Evolutionary conservation across 2,113 vertebrate species (phyloP), one percentile per base, ranked within the genome.

Genomic region (Aleadryas rufinucha): DNA sequence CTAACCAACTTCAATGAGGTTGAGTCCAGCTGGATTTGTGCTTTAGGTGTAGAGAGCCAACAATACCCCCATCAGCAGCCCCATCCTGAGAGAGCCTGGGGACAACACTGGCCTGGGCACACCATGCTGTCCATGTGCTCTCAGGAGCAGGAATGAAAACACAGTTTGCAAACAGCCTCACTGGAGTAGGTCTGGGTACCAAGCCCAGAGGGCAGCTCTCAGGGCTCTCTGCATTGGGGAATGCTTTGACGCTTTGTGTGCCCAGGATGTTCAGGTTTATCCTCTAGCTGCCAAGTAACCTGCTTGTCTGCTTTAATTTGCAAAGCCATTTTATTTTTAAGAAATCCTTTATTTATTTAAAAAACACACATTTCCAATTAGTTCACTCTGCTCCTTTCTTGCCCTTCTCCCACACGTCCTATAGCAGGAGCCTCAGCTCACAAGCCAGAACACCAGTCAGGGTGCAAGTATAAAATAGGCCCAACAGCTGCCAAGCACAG

Each of bases 1-100:
- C 47, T 45, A 52, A 39, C 37, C 0, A 2, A 12, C 60, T 95
- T 84, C 89, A 65, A 0, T 7, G 47, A 87, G 33, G 39, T 42
- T 66, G 42, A 69, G 64, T 89, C 87, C 91, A 93, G 80, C 84
- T 93, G 89, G 87, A 78, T 89, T 74, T 82, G 56, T 75, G 64
- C 24, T 91, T 81, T 78, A 66, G 63, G 60, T 81, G 47, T 37
- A 42, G 47, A 53, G 50, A 81, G 86, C 84, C 90, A 95, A 31
- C 18, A 53, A 35, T 16, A 47, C 1, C 0, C 27, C 49, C 54
- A 30, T 53, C 59, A 20, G 70, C 70, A 84, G 56, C 66, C 56
- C 45, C 27, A 27, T 61, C n/a, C 2, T 0, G 0, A 64, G 59
- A 59, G 24, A 75, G 39, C 60, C 39, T 54, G 27, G 54, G 71